These are phyloP conservation scores for Hyperoodon ampullatus DNA, from an alignment of 2,113 vertebrate species.

Conservation along the genomic window DNA sequence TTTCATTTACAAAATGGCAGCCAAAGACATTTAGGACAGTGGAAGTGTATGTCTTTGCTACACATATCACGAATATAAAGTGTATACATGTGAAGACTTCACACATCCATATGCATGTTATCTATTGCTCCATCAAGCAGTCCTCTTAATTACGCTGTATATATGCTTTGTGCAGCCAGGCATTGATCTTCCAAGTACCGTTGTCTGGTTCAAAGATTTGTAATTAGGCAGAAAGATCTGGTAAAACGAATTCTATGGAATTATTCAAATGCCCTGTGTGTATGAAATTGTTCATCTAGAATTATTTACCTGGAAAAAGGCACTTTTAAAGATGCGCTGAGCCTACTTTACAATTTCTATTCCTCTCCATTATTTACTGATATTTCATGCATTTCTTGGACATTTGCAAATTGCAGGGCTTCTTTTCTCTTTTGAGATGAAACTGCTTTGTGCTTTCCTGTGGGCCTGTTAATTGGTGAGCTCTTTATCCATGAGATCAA, in stretches of 20 bases:
- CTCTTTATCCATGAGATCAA: slow-evolving; percentile 69
- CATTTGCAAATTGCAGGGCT: slow-evolving; percentile 69
- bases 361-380: slow-evolving; percentile 59
- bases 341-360: slow-evolving; percentile 34
- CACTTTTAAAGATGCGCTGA: slow-evolving; percentile 15
- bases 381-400: slow-evolving; percentile 64
- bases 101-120: slow-evolving; percentile 31
- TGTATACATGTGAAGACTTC: not conserved
- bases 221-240: slow-evolving; percentile 68
- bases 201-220: slow-evolving; percentile 74
- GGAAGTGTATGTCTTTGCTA: not conserved
- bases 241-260: slow-evolving; percentile 49
- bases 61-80: not conserved
- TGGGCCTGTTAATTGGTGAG: slow-evolving; percentile 80
- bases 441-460: slow-evolving; percentile 67
- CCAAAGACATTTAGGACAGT: not conserved
- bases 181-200: slow-evolving; percentile 68
- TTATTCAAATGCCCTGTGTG: slow-evolving; percentile 46
- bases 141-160: slow-evolving; percentile 63
- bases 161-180: slow-evolving; percentile 61
- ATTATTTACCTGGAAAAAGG: slow-evolving; percentile 59
- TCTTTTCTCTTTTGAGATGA: slow-evolving; percentile 71
- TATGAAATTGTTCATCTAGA: slow-evolving; percentile 63
- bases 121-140: not conserved
- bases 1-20: slow-evolving; percentile 36